A percentile compares a stretch with the other conserved stretches of the same genome.
phyloP scores from a whole-genome alignment of 2,797 vertebrate genomes.

The Etheostoma perlongum region DNA sequence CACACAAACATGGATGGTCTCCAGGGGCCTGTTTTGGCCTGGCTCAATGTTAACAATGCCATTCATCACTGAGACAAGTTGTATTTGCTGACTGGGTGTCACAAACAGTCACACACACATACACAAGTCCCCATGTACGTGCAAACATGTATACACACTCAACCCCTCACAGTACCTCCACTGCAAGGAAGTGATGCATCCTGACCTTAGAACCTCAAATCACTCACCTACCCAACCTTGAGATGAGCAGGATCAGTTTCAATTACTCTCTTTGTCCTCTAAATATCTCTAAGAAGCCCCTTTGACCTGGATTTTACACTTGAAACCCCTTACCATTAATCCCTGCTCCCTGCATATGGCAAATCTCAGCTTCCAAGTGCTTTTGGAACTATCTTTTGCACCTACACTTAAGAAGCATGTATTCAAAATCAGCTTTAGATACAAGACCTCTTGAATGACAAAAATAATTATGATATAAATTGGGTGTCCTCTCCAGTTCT shows the following conservation, averaged over 20 bases:
- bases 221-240: constrained; percentile 36
- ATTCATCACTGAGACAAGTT: constrained; percentile 74
- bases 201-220: constrained; percentile 51
- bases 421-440: constrained; percentile 29
- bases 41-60: constrained; percentile 70
- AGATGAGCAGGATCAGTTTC: constrained; percentile 59
- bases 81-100: constrained; percentile 58
- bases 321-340: constrained; percentile 39
- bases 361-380: constrained; percentile 8
- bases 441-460: constrained; percentile 16
- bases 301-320: constrained; percentile 60
- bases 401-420: constrained; percentile 7
- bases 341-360: background rate
- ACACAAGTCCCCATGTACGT: constrained; percentile 13
- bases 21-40: constrained; percentile 64
- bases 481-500: constrained; percentile 20
- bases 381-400: constrained; percentile 16
- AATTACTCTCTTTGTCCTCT: constrained; percentile 58
- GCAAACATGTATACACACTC: background rate
- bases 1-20: constrained; percentile 71
- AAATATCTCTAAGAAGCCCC: constrained; percentile 63
- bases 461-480: constrained; percentile 34
- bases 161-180: background rate
- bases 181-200: constrained; percentile 29
- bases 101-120: constrained; percentile 33